These are phyloP conservation scores for Styela plicata DNA, from an alignment of 23 tunicate species.

Conservation along the genomic window DNA sequence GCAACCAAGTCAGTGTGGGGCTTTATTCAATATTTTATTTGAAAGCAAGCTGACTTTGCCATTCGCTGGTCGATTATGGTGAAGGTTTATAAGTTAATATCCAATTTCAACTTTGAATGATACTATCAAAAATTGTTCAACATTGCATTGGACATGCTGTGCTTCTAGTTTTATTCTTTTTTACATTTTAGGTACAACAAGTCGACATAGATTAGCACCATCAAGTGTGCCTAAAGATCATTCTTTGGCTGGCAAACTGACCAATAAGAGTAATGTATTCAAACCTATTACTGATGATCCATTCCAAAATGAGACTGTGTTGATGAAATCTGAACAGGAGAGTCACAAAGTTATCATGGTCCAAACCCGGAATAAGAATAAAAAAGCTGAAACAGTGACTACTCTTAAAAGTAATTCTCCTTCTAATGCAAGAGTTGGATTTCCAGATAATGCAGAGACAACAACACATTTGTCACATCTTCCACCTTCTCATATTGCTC, in stretches of 20 bases:
- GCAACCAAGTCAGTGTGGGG: too few species aligned
- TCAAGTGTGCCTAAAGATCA: background rate
- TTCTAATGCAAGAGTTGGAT: constrained; percentile 32
- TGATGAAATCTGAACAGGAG: background rate
- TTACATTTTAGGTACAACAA: background rate
- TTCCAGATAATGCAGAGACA: constrained; percentile 9
- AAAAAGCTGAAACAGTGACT: constrained; percentile 2
- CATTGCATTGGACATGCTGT: too few species aligned
- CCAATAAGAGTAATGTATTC: constrained; percentile 3
- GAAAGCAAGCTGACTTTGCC: too few species aligned
- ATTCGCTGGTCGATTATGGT: too few species aligned
- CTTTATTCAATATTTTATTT: too few species aligned
- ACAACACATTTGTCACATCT: background rate
- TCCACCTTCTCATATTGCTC: background rate
- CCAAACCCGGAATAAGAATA: background rate
- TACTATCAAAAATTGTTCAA: too few species aligned
- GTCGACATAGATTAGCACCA: background rate
- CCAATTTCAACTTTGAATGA: too few species aligned
- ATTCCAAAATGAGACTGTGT: background rate
- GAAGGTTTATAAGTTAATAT: too few species aligned
- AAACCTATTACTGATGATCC: background rate
- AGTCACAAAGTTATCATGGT: background rate
- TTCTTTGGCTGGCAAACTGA: background rate
- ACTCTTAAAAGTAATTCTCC: constrained; percentile 20
- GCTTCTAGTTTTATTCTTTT: too few species aligned